Evolutionary conservation across 2,113 vertebrate species (phyloP).

Genomic region (Nothoprocta perdicaria): DNA sequence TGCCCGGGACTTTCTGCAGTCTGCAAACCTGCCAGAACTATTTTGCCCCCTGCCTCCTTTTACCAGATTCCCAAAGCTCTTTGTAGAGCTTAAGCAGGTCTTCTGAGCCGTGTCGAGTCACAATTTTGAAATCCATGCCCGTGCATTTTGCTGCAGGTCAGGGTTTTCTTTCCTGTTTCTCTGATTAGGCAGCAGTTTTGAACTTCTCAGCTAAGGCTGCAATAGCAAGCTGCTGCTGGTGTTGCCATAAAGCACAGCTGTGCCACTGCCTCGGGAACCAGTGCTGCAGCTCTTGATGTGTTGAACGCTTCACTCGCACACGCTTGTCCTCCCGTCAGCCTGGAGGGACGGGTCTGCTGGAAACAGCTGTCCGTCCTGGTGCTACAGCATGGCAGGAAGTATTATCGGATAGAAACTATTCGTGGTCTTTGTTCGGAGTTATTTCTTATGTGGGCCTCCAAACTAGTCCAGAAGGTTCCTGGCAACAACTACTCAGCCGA

Average conservation of each 20-base stretch:
- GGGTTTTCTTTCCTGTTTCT: not conserved
- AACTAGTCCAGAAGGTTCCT: not conserved
- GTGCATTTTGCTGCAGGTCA: fast-evolving
- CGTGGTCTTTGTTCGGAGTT: not conserved
- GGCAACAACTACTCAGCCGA: not conserved
- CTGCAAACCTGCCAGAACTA: fast-evolving
- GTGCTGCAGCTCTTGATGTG: fast-evolving
- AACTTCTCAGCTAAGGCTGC: not conserved
- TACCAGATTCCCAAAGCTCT: not conserved
- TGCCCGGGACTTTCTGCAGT: not conserved
- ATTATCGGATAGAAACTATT: not conserved
- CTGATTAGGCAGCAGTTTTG: not conserved
- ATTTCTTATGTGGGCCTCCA: not conserved
- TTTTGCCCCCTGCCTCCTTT: not conserved
- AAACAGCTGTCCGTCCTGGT: not conserved
- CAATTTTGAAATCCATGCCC: not conserved
- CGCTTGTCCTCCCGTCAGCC: not conserved
- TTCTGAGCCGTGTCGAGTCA: not conserved
- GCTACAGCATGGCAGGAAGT: not conserved
- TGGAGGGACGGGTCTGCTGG: not conserved
- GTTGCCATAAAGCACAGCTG: not conserved
- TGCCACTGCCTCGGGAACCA: not conserved
- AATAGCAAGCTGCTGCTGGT: not conserved
- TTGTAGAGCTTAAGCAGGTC: fast-evolving
- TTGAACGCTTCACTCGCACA: fast-evolving